Percentiles rank a stretch among this genome's conserved stretches.
phyloP scores from a whole-genome alignment of 2,797 vertebrate genomes.

The Loriculus beryllinus region DNA sequence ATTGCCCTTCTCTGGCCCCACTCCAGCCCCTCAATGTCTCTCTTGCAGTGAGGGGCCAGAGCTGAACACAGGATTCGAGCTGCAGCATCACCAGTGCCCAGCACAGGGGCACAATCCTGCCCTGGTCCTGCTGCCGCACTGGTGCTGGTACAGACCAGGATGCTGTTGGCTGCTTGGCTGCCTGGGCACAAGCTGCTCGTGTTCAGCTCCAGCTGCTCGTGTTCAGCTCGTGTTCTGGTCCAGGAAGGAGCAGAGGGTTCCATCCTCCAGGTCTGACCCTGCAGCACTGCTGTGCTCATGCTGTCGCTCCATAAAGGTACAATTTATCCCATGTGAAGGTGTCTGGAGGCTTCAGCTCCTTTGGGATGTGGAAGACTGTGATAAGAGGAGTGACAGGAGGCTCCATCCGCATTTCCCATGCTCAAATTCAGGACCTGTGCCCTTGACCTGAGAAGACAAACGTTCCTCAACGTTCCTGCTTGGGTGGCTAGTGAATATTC shows the following conservation, averaged over 20 bases:
- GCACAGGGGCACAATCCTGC: rapidly evolving
- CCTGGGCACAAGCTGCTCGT: no score
- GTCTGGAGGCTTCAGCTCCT: background rate
- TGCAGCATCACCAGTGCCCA: background rate
- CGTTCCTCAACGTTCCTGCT: background rate
- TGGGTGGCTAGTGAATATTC: background rate
- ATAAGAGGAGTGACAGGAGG: background rate
- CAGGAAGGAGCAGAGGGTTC: background rate
- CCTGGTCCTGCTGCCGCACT: background rate
- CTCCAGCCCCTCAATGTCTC: background rate
- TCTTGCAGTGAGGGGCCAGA: background rate
- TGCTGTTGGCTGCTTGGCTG: no score
- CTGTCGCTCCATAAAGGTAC: background rate
- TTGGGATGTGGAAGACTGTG: background rate
- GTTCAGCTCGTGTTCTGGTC: no score
- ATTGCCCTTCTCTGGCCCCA: no score
- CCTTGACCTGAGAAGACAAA: background rate
- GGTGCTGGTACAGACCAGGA: no score
- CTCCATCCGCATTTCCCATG: background rate
- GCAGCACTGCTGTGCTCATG: rapidly evolving
- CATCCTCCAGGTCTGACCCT: background rate
- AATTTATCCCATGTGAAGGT: background rate
- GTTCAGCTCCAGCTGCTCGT: no score
- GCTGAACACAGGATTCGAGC: background rate
- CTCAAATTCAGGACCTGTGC: background rate